Percentiles rank a stretch among this genome's conserved stretches.
Conservation (phyloP, 2,888 invertebrate species). For the Parascotia fuliginaria region DNA sequence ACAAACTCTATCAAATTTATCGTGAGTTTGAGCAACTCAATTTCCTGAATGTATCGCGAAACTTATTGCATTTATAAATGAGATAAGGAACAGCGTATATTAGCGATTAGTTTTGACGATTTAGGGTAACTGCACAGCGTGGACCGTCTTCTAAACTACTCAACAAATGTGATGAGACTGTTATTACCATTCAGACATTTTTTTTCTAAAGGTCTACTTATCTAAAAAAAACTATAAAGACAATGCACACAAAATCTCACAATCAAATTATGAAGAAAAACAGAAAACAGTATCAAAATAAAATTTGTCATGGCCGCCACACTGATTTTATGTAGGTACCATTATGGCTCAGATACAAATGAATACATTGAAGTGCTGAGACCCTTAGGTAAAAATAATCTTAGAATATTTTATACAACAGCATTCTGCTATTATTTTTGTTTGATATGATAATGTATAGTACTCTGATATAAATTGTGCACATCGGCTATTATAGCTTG, state of each 20-base stretch:
- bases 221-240: no score
- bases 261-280: slow-evolving; percentile 15
- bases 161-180: no score
- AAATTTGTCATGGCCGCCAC: slow-evolving; percentile 23
- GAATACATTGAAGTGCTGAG: slow-evolving; percentile 25
- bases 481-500: no score
- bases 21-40: slow-evolving; percentile 47
- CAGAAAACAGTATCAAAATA: slow-evolving; percentile 35
- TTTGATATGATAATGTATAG: slow-evolving; percentile 16
- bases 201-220: no score
- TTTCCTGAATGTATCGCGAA: slow-evolving; percentile 47
- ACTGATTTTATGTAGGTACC: slow-evolving; percentile 40
- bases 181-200: no score
- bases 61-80: slow-evolving; percentile 19
- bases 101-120: slow-evolving; percentile 17
- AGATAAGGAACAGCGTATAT: slow-evolving; percentile 3
- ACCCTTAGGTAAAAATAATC: slow-evolving; percentile 15
- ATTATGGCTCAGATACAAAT: slow-evolving; percentile 31
- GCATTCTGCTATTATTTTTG: slow-evolving; percentile 10
- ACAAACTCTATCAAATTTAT: slow-evolving; percentile 31
- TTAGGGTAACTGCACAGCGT: no score
- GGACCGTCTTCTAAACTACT: no score
- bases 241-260: no score
- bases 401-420: slow-evolving; percentile 12
- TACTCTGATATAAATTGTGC: no score